Percentiles rank a stretch among this genome's conserved stretches.
Evolutionary conservation across 2,888 invertebrate genomes (phyloP).

Genomic region (Pteria penguin): DNA sequence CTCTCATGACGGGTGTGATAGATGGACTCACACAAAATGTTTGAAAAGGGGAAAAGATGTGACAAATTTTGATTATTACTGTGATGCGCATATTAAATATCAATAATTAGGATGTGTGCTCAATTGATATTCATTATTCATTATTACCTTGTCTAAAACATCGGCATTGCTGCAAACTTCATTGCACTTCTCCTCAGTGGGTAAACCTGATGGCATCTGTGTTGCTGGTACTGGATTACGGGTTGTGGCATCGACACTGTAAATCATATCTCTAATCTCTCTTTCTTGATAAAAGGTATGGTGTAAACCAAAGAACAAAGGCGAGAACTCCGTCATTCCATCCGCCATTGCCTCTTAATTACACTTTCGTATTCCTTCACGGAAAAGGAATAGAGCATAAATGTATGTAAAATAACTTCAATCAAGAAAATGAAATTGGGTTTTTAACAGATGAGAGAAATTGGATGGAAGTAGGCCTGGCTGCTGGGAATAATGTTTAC

Average conservation of each 20-base stretch:
- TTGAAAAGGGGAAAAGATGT: neutral
- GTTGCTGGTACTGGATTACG: slow-evolving; percentile 4
- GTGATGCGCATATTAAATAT: neutral
- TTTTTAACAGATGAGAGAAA: neutral
- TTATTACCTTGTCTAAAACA: slow-evolving; percentile 25
- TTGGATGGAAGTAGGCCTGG: neutral
- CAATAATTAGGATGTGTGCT: neutral
- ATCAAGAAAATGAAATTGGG: neutral
- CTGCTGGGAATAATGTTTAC: neutral
- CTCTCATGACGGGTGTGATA: slow-evolving; percentile 14
- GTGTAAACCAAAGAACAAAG: neutral
- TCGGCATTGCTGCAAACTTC: slow-evolving; percentile 32
- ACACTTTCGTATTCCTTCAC: neutral
- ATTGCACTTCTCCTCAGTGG: slow-evolving; percentile 24
- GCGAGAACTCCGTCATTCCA: neutral
- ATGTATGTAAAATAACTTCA: neutral
- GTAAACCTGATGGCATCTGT: slow-evolving; percentile 33
- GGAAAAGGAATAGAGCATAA: neutral
- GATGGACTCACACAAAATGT: slow-evolving; percentile 2
- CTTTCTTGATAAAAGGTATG: neutral
- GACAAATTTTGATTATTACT: neutral
- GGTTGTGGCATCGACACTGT: neutral
- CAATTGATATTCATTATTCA: neutral
- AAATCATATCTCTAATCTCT: neutral
- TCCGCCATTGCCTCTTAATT: neutral